These are phyloP conservation scores for Rhabdomys dilectus DNA, from an alignment of 2,113 vertebrate genomes.

Conservation along the genomic window DNA sequence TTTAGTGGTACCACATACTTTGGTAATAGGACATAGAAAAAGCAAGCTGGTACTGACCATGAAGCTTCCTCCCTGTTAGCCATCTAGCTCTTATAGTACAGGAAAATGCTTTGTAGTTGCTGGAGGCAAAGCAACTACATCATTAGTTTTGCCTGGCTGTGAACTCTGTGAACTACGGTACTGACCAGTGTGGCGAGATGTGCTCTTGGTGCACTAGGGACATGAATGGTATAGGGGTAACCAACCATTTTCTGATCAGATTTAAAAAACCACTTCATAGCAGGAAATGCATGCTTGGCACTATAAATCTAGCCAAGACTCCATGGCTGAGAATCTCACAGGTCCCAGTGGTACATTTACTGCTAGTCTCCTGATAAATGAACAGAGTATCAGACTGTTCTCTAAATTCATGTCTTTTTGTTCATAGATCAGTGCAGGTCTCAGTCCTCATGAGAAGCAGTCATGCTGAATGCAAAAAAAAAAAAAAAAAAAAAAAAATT, in stretches of 20 bases:
- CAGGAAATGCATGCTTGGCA: neutral
- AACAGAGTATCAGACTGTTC: neutral
- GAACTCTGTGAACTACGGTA: neutral
- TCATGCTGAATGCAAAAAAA: neutral
- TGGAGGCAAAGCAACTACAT: neutral
- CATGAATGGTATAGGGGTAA: neutral
- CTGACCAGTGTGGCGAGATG: neutral
- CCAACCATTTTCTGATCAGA: neutral
- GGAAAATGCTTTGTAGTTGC: neutral
- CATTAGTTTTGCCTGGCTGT: neutral
- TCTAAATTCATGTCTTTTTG: neutral
- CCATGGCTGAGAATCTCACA: neutral
- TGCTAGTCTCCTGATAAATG: neutral
- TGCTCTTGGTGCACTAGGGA: neutral
- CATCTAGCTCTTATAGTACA: neutral
- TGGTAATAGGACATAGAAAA: neutral
- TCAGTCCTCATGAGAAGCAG: neutral
- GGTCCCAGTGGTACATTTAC: neutral
- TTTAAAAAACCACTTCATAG: neutral
- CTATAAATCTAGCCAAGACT: too few species aligned
- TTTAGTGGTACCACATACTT: neutral
- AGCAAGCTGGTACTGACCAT: neutral
- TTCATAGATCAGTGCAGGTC: neutral
- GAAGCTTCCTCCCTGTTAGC: neutral
- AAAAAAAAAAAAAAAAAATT: neutral